Evolutionary conservation across 2,888 invertebrate species (phyloP).

Genomic region (Clivina fossor): DNA sequence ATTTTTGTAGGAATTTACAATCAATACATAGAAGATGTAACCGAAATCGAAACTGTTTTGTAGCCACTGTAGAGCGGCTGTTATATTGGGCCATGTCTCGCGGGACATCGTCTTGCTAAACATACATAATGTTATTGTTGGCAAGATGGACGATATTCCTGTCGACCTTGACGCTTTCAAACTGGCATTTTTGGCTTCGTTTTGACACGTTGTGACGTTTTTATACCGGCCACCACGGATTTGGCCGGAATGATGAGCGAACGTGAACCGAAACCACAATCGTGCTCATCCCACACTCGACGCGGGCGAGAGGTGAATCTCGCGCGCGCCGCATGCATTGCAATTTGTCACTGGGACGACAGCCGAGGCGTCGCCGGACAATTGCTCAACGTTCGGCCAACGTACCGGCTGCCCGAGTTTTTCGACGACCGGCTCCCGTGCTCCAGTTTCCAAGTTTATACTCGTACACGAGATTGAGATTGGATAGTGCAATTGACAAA

Average conservation of each 20-base stretch:
- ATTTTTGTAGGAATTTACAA: too few species aligned
- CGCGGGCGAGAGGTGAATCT: not conserved
- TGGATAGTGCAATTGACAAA: too few species aligned
- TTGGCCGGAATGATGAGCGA: conserved; percentile 32
- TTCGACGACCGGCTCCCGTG: too few species aligned
- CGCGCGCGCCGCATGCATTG: conserved; percentile 23
- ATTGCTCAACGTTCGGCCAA: too few species aligned
- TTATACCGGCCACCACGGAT: conserved; percentile 30
- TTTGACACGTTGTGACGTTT: conserved; percentile 32
- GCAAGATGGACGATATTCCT: not conserved
- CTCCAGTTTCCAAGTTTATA: too few species aligned
- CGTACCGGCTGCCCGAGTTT: too few species aligned
- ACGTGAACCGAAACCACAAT: conserved; percentile 29
- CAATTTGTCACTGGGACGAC: conserved; percentile 28
- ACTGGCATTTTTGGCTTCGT: conserved; percentile 23
- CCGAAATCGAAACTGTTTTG: too few species aligned
- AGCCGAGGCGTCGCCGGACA: conserved; percentile 9
- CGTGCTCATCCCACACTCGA: not conserved
- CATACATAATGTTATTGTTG: conserved; percentile 33
- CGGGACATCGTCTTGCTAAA: conserved; percentile 29
- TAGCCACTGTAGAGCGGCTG: conserved; percentile 3
- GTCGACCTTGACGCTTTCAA: conserved; percentile 29
- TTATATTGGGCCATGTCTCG: conserved; percentile 19
- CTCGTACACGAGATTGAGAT: too few species aligned
- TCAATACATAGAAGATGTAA: too few species aligned